Evolutionary conservation across 2,113 vertebrate genomes (phyloP).

Genomic region (Cyanoliseus patagonus): DNA sequence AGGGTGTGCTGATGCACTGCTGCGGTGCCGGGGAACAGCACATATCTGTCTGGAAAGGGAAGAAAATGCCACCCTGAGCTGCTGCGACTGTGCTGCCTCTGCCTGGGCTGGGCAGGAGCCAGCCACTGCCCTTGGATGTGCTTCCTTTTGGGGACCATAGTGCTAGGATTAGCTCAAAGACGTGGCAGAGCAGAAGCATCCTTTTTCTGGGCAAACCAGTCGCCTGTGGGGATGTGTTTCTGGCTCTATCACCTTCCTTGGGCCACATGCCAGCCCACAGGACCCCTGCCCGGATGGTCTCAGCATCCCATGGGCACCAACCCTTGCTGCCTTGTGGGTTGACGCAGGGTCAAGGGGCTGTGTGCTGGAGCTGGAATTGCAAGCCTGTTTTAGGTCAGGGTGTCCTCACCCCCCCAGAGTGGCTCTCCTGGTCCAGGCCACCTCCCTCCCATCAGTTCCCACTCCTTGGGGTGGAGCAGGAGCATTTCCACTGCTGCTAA

Average conservation of each 20-base stretch:
- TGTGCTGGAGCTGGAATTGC: not conserved
- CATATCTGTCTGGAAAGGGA: not conserved
- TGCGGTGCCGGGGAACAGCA: not conserved
- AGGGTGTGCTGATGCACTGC: not conserved
- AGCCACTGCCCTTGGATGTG: not conserved
- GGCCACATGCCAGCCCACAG: not conserved
- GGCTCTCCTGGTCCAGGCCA: not conserved
- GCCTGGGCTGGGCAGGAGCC: not conserved
- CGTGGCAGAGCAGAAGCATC: not conserved
- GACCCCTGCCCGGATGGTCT: not conserved
- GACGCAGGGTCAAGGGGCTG: not conserved
- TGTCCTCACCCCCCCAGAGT: not conserved
- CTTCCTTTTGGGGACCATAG: not conserved
- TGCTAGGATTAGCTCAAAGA: not conserved
- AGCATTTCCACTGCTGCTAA: slow-evolving; percentile 42
- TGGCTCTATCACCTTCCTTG: not conserved
- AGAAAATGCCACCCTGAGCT: not conserved
- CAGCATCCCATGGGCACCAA: not conserved
- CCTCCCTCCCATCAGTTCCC: not conserved
- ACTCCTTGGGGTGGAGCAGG: slow-evolving; percentile 15
- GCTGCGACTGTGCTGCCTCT: not conserved
- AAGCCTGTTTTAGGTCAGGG: not conserved
- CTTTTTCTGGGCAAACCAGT: not conserved
- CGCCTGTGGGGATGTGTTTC: fast-evolving
- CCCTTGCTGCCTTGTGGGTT: not conserved